These are phyloP conservation scores for Sigmodon hispidus DNA, from an alignment of 2,113 vertebrate genomes.

Conservation along the genomic window DNA sequence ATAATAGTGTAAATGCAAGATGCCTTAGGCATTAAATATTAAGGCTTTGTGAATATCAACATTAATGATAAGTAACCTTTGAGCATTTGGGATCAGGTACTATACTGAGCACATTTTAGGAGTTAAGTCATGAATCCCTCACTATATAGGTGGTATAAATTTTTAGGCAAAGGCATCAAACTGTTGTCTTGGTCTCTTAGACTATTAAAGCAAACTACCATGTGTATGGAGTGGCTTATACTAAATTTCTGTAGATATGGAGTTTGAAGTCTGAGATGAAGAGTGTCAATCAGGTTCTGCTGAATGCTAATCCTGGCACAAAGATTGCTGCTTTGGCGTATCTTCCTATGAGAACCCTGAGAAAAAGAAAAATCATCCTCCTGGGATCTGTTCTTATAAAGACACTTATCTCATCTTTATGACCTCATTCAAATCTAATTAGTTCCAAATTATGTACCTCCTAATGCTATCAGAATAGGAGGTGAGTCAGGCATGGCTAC, in stretches of 20 bases:
- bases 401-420: not conserved
- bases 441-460: not conserved
- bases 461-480: not conserved
- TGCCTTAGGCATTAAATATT: slow-evolving; percentile 34
- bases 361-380: not conserved
- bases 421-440: not conserved
- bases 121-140: not conserved
- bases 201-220: not conserved
- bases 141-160: not conserved
- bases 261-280: not conserved
- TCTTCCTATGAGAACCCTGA: not conserved
- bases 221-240: not conserved
- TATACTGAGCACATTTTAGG: not conserved
- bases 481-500: not conserved
- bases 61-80: slow-evolving; percentile 25
- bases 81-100: slow-evolving; percentile 11
- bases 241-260: not conserved
- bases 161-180: not conserved
- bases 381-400: not conserved
- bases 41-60: slow-evolving; percentile 19
- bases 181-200: not conserved
- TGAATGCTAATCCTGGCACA: not conserved
- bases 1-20: not conserved
- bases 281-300: not conserved
- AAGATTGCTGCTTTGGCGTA: not conserved